These are phyloP conservation scores for Echinometra lucunter DNA, from an alignment of 53 echinoderm and acorn worm genomes.

Conservation along the genomic window DNA sequence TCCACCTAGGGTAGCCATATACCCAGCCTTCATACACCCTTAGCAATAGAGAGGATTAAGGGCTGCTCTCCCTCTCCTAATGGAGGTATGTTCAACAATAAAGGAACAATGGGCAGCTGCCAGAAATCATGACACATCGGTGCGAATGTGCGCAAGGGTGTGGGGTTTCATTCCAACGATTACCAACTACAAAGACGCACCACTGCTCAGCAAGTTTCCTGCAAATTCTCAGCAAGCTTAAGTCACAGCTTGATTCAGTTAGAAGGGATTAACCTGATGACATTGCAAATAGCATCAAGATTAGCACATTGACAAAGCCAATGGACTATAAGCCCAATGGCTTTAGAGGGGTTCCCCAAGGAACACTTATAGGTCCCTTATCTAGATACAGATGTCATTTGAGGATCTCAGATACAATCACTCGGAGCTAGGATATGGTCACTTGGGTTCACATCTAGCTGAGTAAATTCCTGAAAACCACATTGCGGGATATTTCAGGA, in stretches of 20 bases:
- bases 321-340: constrained; percentile 14
- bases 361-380: neutral
- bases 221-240: constrained; percentile 55
- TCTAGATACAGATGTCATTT: constrained; percentile 20
- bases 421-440: neutral
- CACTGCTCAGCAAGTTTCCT: constrained; percentile 12
- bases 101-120: constrained; percentile 13
- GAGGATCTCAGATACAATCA: neutral
- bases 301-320: constrained; percentile 48
- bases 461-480: constrained; percentile 13
- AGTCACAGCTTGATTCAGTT: neutral
- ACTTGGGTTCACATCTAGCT: neutral
- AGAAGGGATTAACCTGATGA: constrained; percentile 54
- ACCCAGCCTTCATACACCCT: neutral
- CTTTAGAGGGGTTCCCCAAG: neutral
- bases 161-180: constrained; percentile 32
- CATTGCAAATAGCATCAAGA: constrained; percentile 57
- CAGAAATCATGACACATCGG: constrained; percentile 23
- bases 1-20: neutral
- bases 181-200: neutral
- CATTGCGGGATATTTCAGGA: neutral
- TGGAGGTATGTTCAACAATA: neutral
- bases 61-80: neutral
- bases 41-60: neutral
- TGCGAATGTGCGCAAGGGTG: constrained; percentile 14